Percentiles rank a stretch among this genome's conserved stretches.
phyloP scores from a whole-genome alignment of 2,797 vertebrate species.

The Rhinatrema bivittatum region DNA sequence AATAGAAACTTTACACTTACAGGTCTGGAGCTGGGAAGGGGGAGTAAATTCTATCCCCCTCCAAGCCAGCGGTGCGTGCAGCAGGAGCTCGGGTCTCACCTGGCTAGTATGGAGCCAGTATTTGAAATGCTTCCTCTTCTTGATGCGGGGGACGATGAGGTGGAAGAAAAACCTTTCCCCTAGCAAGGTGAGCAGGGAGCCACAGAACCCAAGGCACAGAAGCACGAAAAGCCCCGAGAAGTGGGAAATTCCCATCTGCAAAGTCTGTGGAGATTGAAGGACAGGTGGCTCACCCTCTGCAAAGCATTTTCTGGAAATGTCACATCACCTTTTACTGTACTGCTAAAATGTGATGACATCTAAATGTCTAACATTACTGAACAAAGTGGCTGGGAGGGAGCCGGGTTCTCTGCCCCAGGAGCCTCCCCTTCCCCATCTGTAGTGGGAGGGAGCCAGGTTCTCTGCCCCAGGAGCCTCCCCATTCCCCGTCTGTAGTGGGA shows the following conservation, averaged over 20 bases:
- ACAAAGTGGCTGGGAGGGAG: too few species aligned
- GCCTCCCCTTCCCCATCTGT: too few species aligned
- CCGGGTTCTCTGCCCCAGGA: too few species aligned
- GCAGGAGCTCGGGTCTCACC: slow-evolving; percentile 36
- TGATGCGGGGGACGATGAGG: slow-evolving; percentile 73
- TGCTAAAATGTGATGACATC: not conserved
- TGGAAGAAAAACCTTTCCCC: slow-evolving; percentile 77
- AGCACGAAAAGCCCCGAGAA: slow-evolving; percentile 84
- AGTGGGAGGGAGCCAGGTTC: too few species aligned
- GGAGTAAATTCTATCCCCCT: not conserved
- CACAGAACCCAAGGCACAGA: slow-evolving; percentile 75
- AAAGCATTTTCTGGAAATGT: too few species aligned
- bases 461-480: too few species aligned
- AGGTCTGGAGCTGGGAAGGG: not conserved
- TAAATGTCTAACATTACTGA: too few species aligned
- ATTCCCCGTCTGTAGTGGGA: too few species aligned
- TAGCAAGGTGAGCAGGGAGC: slow-evolving; percentile 72
- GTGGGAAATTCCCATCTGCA: slow-evolving; percentile 88
- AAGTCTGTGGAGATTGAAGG: slow-evolving; percentile 53
- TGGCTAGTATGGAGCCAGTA: slow-evolving; percentile 91
- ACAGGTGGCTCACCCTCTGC: too few species aligned
- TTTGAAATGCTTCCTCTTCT: slow-evolving; percentile 67
- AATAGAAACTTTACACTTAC: not conserved
- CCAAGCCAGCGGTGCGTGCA: not conserved
- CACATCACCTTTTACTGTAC: not conserved